Conservation (phyloP, 2,113 vertebrate genomes). For the Lichenostomus cassidix region DNA sequence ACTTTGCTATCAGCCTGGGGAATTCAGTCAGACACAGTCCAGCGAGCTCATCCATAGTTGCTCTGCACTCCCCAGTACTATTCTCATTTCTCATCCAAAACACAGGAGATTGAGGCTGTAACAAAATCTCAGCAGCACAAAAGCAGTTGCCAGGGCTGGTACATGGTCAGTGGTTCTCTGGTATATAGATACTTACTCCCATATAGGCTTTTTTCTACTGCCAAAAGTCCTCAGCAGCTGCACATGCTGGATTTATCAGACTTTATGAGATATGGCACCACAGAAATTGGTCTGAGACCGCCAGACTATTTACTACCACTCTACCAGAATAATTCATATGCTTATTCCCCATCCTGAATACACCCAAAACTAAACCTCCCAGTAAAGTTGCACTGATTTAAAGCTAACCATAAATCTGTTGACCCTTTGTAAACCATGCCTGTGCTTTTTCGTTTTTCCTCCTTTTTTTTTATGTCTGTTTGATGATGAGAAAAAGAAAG, state of each 20-base stretch:
- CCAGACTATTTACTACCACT: constrained; percentile 33
- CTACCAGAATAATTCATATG: constrained; percentile 43
- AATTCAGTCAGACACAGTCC: neutral
- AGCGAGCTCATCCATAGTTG: neutral
- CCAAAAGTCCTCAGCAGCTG: constrained; percentile 28
- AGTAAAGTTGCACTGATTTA: constrained; percentile 17
- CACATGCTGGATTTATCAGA: constrained; percentile 40
- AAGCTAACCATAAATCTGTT: neutral
- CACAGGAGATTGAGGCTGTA: neutral
- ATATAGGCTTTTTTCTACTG: neutral
- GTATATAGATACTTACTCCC: neutral
- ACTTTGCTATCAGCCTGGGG: neutral
- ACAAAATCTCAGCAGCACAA: constrained; percentile 8
- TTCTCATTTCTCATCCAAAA: neutral
- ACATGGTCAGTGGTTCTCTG: neutral
- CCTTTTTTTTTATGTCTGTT: neutral
- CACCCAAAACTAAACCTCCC: neutral
- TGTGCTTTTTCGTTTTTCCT: neutral
- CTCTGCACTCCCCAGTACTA: neutral
- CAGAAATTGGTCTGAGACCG: constrained; percentile 53
- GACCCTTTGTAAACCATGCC: neutral
- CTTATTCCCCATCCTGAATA: constrained; percentile 8
- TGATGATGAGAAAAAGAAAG: neutral
- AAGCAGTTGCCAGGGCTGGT: neutral
- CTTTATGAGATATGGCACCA: constrained; percentile 46